These are phyloP conservation scores for Coturnix japonica DNA, from an alignment of 2,113 vertebrate genomes.

Conservation along the genomic window DNA sequence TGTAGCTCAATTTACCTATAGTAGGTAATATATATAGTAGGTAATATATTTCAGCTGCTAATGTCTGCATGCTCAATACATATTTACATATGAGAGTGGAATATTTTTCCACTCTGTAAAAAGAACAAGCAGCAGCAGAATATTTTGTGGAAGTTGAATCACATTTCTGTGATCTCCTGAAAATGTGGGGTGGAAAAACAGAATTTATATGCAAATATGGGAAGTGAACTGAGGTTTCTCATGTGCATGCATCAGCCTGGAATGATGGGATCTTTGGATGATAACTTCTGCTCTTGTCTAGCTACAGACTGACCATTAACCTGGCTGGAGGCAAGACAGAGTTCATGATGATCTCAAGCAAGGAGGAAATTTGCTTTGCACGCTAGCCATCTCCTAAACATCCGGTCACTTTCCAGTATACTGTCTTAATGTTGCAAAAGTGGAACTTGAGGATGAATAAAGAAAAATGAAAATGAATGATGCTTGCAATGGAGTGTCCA, in stretches of 20 bases:
- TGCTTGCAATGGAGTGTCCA: background rate
- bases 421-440: background rate
- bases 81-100: background rate
- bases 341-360: background rate
- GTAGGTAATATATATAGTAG: too few species aligned
- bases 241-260: accelerated
- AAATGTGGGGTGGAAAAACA: background rate
- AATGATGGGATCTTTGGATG: background rate
- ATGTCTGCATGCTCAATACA: background rate
- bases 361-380: background rate
- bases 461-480: background rate
- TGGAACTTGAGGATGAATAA: background rate
- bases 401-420: background rate
- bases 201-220: background rate
- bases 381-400: background rate
- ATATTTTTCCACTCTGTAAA: background rate
- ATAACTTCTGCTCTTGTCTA: background rate
- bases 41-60: background rate
- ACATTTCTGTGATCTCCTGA: background rate
- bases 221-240: background rate
- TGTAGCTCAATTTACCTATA: background rate
- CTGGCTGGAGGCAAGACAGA: accelerated
- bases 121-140: background rate
- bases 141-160: background rate
- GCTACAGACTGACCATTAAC: background rate